Evolutionary conservation across 1,140 invertebrate species (phyloP).

Genomic region (Caenorhabditis remanei): DNA sequence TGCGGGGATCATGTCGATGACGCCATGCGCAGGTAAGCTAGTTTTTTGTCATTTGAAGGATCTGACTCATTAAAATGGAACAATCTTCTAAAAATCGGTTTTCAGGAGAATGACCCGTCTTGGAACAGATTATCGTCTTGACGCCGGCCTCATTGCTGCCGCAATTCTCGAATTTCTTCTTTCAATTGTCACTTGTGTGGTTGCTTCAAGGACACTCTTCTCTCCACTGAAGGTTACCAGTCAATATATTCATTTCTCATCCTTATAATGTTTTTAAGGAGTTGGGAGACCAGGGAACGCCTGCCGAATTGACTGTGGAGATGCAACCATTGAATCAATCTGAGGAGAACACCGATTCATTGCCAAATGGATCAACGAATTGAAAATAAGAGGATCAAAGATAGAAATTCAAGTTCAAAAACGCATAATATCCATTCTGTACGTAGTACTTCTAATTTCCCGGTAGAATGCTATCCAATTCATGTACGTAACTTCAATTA

Average conservation of each 20-base stretch:
- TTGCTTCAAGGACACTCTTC: slow-evolving; percentile 63
- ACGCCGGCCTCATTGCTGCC: slow-evolving; percentile 69
- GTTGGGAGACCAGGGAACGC: not conserved
- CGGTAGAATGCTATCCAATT: slow-evolving; percentile 15
- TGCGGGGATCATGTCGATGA: slow-evolving; percentile 70
- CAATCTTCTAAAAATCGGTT: not conserved
- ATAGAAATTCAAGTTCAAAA: not conserved
- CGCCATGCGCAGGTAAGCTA: slow-evolving; percentile 66
- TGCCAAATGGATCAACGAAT: slow-evolving; percentile 21
- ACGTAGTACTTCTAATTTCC: not conserved
- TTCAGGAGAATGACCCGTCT: slow-evolving; percentile 71
- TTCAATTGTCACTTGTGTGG: slow-evolving; percentile 66
- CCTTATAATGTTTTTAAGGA: not conserved
- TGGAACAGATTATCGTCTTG: slow-evolving; percentile 72
- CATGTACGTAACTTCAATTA: slow-evolving; percentile 7
- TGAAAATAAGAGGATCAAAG: not conserved
- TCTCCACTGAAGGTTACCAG: slow-evolving; percentile 36
- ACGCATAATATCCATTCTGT: not conserved
- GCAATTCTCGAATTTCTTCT: slow-evolving; percentile 69
- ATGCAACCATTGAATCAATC: slow-evolving; percentile 48
- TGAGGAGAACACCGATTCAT: slow-evolving; percentile 10
- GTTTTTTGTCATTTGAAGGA: not conserved
- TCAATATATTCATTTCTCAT: not conserved
- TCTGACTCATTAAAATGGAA: not conserved
- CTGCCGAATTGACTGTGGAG: slow-evolving; percentile 12